These are phyloP conservation scores for Seira ritae DNA, from an alignment of 2,888 invertebrate species.

Conservation along the genomic window DNA sequence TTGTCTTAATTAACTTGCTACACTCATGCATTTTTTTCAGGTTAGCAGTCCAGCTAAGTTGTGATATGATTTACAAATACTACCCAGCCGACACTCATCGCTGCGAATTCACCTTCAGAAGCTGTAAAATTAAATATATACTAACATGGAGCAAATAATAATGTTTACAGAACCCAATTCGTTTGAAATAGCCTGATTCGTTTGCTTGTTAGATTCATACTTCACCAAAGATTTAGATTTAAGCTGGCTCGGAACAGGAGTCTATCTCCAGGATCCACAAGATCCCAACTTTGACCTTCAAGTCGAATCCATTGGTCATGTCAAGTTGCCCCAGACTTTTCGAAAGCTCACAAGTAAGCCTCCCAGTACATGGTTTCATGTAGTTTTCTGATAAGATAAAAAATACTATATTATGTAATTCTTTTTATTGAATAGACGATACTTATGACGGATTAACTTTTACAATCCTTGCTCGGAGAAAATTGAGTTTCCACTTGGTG, in stretches of 20 bases:
- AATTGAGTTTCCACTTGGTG: slow-evolving; percentile 68
- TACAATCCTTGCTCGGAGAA: slow-evolving; percentile 51
- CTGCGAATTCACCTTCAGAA: slow-evolving; percentile 65
- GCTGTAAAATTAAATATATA: too few relatives aligned
- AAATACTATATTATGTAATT: too few relatives aligned
- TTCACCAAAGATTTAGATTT: slow-evolving; percentile 54
- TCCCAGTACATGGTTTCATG: neutral
- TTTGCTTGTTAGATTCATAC: slow-evolving; percentile 65
- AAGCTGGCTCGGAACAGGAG: slow-evolving; percentile 60
- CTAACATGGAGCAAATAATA: slow-evolving; percentile 25
- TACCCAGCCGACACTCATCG: slow-evolving; percentile 68
- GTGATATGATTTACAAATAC: slow-evolving; percentile 62
- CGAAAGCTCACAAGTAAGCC: slow-evolving; percentile 52
- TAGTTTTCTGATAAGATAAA: too few relatives aligned
- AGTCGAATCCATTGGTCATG: slow-evolving; percentile 54
- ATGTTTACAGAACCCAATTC: neutral
- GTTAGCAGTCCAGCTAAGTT: slow-evolving; percentile 47
- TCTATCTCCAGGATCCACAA: slow-evolving; percentile 61
- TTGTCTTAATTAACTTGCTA: neutral
- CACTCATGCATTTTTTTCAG: slow-evolving; percentile 22
- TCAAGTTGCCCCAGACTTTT: slow-evolving; percentile 56
- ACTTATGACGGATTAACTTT: slow-evolving; percentile 55
- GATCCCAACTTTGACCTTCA: slow-evolving; percentile 65
- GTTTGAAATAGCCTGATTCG: too few relatives aligned
- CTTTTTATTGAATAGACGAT: slow-evolving; percentile 30